Evolutionary conservation across 30 jellyfish, hydroid and myxozoan genomes (phyloP), one percentile per base, ranked within the genome.

Genomic region (Aurelia sp.): DNA sequence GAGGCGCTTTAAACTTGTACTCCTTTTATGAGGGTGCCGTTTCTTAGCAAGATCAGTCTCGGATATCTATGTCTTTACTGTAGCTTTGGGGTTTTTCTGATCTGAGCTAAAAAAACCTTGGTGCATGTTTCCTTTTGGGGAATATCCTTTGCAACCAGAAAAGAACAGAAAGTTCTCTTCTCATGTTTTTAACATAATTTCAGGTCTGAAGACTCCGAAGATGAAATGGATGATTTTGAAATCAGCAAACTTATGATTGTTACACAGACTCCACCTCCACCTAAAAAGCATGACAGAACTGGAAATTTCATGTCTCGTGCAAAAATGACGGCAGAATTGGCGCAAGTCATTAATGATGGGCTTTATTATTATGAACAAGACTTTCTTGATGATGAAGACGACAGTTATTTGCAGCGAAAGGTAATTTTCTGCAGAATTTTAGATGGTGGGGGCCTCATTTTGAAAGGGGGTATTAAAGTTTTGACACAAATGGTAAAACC

Each of bases 211-310:
- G 98, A 92, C 48, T 92, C 98, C 0, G 98, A 87, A 41, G 98
- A 92, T 70, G 98, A 92, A 35, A 85, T 92, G 81, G 98, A 92
- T 72, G 98, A 92, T 75, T 92, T 72, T 74, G 98, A 79, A 47
- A 86, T 92, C 52, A 84, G 98, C 87, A 92, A 92, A 63, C 40
- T 92, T 50, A 84, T 92, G 86, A 92, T 92, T 72, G 98, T 92
- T 37, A 92, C 98, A 1, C 98, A 92, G 71, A 92, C 98, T 20
- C 98, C 98, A 13, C 98, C 98, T 1, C 98, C 98, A 1, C 98
- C 98, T 18, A 92, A 92, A 87, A 92, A 92, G 62, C 90, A 84
- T 70, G 98, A 92, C 83, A 78, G 98, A 57, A 92, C 98, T 31
- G 98, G 98, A 75, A 87, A 80, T 71, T 80, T 66, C 31, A 74